Evolutionary conservation across 2,113 vertebrate genomes (phyloP).

Genomic region (Patagioenas fasciata): DNA sequence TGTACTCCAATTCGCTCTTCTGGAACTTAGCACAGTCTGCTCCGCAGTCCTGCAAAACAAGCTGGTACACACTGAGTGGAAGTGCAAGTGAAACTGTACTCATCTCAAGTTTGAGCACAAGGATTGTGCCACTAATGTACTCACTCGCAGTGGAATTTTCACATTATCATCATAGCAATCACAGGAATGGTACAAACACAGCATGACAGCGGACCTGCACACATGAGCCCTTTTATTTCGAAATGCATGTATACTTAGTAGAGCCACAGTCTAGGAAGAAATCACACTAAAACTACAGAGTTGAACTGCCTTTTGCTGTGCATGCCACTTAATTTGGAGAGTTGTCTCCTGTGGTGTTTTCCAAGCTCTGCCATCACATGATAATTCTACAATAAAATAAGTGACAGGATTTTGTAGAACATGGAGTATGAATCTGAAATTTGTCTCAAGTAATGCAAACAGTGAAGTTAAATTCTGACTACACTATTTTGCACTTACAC

Average conservation of each 20-base stretch:
- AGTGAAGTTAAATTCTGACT: not conserved
- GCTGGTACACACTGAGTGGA: not conserved
- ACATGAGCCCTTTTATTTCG: too few species aligned
- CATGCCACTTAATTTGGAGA: not conserved
- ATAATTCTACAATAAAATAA: not conserved
- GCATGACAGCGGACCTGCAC: not conserved
- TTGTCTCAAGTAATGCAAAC: accelerated
- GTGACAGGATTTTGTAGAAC: not conserved
- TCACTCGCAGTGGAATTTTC: not conserved
- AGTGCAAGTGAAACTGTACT: not conserved
- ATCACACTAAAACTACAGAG: not conserved
- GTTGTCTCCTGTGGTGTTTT: not conserved
- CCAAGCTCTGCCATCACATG: not conserved
- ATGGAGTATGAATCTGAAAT: not conserved
- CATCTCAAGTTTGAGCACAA: not conserved
- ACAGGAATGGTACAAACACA: not conserved
- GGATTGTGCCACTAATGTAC: not conserved
- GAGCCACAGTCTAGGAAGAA: not conserved
- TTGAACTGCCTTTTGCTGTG: not conserved
- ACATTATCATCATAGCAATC: not conserved
- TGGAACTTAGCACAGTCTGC: conserved; percentile 98
- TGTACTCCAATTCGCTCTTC: conserved; percentile 93
- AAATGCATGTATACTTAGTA: not conserved
- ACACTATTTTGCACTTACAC: not conserved
- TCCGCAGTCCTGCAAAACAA: conserved; percentile 85